phyloP scores from a whole-genome alignment of 2,797 vertebrate genomes.

The Calcarius lapponicus region DNA sequence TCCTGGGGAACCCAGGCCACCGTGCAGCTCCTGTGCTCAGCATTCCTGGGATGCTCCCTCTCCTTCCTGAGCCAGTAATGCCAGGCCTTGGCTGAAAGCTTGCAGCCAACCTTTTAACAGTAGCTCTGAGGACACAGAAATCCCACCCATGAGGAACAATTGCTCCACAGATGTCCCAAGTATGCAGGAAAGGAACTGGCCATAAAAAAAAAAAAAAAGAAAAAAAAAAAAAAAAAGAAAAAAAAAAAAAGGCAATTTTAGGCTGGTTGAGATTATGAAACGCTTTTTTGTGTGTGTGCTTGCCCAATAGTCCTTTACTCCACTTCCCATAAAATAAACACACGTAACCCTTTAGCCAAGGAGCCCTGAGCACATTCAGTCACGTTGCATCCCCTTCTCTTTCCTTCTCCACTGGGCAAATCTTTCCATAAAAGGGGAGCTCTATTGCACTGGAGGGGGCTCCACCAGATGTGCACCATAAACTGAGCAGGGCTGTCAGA shows the following conservation, averaged over 20 bases:
- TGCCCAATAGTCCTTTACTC: constrained; percentile 58
- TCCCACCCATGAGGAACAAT: constrained; percentile 61
- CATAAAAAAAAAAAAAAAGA: constrained; percentile 1
- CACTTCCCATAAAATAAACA: constrained; percentile 65
- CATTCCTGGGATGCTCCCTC: background rate
- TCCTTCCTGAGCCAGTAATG: background rate
- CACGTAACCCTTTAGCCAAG: constrained; percentile 32
- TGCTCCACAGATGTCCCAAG: constrained; percentile 57
- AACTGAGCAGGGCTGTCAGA: constrained; percentile 27
- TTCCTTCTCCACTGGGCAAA: constrained; percentile 26
- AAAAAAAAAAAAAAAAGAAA: background rate
- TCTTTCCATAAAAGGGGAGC: constrained; percentile 58
- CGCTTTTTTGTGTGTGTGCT: constrained; percentile 32
- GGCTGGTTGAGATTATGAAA: constrained; percentile 55
- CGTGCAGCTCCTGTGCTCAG: background rate
- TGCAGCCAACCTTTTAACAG: background rate
- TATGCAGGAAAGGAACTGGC: constrained; percentile 53
- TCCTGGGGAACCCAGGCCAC: background rate
- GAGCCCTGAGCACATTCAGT: constrained; percentile 18
- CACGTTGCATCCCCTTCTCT: constrained; percentile 9
- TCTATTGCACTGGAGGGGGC: constrained; percentile 36
- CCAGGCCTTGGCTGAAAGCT: background rate
- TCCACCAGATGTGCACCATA: constrained; percentile 42
- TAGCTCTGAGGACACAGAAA: constrained; percentile 25
- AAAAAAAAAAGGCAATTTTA: constrained; percentile 40